These are phyloP conservation scores for Drosophila chauvacae DNA, from an alignment of 1,140 invertebrate genomes.

Conservation along the genomic window DNA sequence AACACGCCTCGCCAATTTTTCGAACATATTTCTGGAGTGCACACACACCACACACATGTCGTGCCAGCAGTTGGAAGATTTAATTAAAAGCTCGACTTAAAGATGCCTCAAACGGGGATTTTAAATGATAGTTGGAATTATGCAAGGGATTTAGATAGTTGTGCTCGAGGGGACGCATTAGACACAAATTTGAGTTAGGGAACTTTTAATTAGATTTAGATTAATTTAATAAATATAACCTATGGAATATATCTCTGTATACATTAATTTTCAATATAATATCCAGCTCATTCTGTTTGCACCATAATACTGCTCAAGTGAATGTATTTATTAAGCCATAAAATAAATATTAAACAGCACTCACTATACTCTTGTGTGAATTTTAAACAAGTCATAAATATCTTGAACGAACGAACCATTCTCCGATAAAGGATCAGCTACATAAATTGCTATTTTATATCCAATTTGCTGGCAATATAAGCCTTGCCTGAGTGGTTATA, in stretches of 20 bases:
- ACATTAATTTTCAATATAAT: neutral
- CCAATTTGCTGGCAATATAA: constrained; percentile 13
- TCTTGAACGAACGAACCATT: constrained; percentile 4
- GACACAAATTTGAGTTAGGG: neutral
- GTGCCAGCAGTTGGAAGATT: constrained; percentile 35
- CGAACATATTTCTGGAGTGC: constrained; percentile 75
- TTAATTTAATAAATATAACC: too few species aligned
- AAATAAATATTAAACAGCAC: neutral
- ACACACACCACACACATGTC: constrained; percentile 41
- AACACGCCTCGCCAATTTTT: constrained; percentile 78
- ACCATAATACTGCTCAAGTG: neutral
- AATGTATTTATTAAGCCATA: constrained; percentile 5
- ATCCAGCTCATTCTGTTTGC: too few species aligned
- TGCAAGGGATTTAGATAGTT: constrained; percentile 21
- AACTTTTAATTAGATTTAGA: neutral
- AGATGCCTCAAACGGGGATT: constrained; percentile 29
- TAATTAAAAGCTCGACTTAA: constrained; percentile 51
- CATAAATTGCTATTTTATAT: constrained; percentile 11
- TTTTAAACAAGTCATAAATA: constrained; percentile 17
- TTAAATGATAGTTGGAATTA: constrained; percentile 25
- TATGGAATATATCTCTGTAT: too few species aligned
- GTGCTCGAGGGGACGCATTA: neutral
- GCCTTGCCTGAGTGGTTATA: constrained; percentile 3
- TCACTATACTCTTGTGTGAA: neutral
- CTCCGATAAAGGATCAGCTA: constrained; percentile 2